Evolutionary conservation across 53 echinoderm and acorn worm genomes (phyloP), one percentile per base, ranked within the genome.

Genomic region (Zoroaster sp.): DNA sequence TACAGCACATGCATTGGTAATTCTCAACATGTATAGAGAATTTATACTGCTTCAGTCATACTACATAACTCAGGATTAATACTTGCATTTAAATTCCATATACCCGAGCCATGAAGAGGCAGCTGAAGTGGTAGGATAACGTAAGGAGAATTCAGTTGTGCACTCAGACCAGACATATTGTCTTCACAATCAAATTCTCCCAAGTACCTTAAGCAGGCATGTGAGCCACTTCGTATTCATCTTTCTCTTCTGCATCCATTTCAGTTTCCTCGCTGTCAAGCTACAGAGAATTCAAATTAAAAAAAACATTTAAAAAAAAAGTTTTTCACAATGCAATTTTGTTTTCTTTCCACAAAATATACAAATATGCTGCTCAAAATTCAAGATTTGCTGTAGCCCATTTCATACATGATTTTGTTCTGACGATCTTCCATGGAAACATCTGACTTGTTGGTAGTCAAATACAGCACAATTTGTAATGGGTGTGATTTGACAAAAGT

Each of bases 141-240:
- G 55, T 55, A 55, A 59, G 30, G 63, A 59, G 63, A 59, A 28
- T 28, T 59, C 63, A 25, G n/a, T 59, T 59, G 9, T 59, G n/a
- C 8, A 21, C 5, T 23, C 23, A 55, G 7, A 55, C 25, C 25
- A 3, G 7, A 21, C 9, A 23, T 23, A 7, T n/a, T 59, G 11
- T 59, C 63, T 59, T 59, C 28, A 2, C 30, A 9, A 8, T 9
- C 30, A 20, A 9, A 59, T 59, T 59, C 63, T 59, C 63, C 63
- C 10, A 1, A 59, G 63, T 3, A 11, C 63, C 70, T 88, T 33
- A 88, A 37, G 77, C 77, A 18, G 96, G 96, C 96, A 96, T 96
- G 89, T 96, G 94, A 34, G 92, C 90, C 37, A 69, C 78, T 53
- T 94, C 88, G 40, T 96, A 96, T 40, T 94, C 96, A 88, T 96